phyloP scores from a whole-genome alignment of 2,113 vertebrate species.

The Tenrec ecaudatus region DNA sequence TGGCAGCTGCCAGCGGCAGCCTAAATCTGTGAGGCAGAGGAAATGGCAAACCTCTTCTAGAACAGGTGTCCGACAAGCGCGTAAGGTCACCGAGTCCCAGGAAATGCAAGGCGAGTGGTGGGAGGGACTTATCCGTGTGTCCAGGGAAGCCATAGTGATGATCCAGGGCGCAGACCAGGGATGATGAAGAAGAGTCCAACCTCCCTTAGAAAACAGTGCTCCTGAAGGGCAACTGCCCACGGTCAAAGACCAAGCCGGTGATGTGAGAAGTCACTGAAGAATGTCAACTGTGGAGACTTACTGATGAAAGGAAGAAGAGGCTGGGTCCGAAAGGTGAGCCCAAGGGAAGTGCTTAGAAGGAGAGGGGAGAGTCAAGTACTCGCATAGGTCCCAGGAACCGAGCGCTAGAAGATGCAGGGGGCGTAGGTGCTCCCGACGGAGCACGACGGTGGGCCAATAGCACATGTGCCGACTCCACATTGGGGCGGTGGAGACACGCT shows the following conservation, averaged over 20 bases:
- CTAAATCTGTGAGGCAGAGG: neutral
- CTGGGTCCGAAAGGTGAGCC: neutral
- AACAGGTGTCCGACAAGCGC: neutral
- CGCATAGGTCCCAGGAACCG: neutral
- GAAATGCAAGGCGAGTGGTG: neutral
- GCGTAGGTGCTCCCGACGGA: too few species aligned
- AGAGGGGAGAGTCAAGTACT: neutral
- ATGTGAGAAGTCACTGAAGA: neutral
- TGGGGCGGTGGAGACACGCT: neutral
- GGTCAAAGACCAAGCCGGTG: neutral
- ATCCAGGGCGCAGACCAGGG: neutral
- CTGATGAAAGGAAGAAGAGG: neutral
- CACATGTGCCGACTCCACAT: neutral
- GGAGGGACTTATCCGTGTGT: neutral
- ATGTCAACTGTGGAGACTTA: neutral
- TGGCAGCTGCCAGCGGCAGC: neutral
- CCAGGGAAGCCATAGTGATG: neutral
- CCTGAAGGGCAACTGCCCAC: neutral
- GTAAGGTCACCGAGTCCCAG: neutral
- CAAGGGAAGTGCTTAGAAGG: neutral
- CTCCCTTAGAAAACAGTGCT: neutral
- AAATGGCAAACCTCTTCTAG: neutral
- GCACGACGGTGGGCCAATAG: neutral
- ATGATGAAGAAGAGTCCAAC: neutral
- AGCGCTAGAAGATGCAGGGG: neutral